Evolutionary conservation across 2,888 invertebrate species (phyloP), one percentile per base, ranked within the genome.

Genomic region (Drosophila ezoana): DNA sequence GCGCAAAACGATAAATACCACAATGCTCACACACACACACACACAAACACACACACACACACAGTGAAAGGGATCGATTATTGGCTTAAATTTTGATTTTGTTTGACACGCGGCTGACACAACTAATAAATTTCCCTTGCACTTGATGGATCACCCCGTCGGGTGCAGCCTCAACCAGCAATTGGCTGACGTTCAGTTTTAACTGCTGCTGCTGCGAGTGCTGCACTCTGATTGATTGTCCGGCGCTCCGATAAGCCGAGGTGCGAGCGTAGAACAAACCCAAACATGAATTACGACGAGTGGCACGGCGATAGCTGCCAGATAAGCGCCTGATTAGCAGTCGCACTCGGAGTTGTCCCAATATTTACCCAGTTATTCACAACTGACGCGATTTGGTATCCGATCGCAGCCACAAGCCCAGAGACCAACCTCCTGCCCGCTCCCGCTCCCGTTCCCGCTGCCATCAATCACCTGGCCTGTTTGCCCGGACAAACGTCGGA

Each of bases 281-380:
- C 62, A 53, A 71, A 65, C 66, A 70, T 70, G 81, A 81, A 87
- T 84, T 81, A 87, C 81, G 52, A 66, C 16, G 41, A 62, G 35
- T 53, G 28, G 53, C 49, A 14, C 43, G 44, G 11, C 59, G 67
- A 80, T 80, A 81, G 61, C 66, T 70, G 52, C 11, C 37, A 81
- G 83, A 84, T 84, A 88, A 84, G 83, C 83, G 89, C 83, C 83
- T 86, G 89, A 84, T 84, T 84, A 84, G 84, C 81, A 44, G 68
- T 48, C 63, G 51, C 58, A 63, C 64, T 60, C 53, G 60, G 48
- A 38, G 54, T 33, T 14, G 41, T 48, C 14, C 67, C 68, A 88
- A 88, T 84, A 86, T 84, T 84, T 88, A 88, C 87, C 35, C 47
- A 78, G 89, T 80, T 88, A 84, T 84, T 76, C 84, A 84, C 72